These are phyloP conservation scores for Elmis aenea DNA, from an alignment of 2,888 invertebrate genomes.

Conservation along the genomic window DNA sequence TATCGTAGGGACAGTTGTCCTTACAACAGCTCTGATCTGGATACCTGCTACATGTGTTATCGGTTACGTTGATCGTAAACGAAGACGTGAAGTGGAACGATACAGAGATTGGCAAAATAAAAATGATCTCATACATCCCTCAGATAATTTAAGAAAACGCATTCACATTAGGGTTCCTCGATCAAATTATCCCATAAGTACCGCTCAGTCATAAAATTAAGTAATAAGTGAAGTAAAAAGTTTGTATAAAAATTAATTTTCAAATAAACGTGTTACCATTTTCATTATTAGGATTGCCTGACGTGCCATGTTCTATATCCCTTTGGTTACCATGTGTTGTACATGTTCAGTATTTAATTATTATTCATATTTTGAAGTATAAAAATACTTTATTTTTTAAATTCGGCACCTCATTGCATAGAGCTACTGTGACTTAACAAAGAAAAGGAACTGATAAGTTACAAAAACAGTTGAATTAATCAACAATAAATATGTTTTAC, in stretches of 20 bases:
- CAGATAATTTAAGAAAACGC: constrained; percentile 65
- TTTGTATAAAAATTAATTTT: neutral
- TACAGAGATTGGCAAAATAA: constrained; percentile 67
- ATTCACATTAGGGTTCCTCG: constrained; percentile 56
- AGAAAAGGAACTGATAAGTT: too few relatives aligned
- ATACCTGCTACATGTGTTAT: constrained; percentile 88
- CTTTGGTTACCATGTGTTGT: too few relatives aligned
- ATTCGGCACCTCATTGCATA: too few relatives aligned
- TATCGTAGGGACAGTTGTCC: constrained; percentile 88
- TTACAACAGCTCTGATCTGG: constrained; percentile 90
- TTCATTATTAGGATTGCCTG: too few relatives aligned
- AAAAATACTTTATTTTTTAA: too few relatives aligned
- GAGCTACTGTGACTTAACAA: too few relatives aligned
- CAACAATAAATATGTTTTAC: too few relatives aligned
- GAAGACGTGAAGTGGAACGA: constrained; percentile 66
- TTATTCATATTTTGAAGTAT: too few relatives aligned
- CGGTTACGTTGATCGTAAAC: constrained; percentile 75
- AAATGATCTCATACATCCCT: constrained; percentile 68
- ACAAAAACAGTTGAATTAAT: too few relatives aligned
- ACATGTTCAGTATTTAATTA: too few relatives aligned
- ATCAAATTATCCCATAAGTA: constrained; percentile 11
- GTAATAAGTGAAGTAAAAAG: neutral
- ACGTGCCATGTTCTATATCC: too few relatives aligned
- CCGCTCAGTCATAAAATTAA: constrained; percentile 1
- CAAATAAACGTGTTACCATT: too few relatives aligned